phyloP scores from a whole-genome alignment of 2,888 invertebrate genomes.

The Drosophila lacicola region DNA sequence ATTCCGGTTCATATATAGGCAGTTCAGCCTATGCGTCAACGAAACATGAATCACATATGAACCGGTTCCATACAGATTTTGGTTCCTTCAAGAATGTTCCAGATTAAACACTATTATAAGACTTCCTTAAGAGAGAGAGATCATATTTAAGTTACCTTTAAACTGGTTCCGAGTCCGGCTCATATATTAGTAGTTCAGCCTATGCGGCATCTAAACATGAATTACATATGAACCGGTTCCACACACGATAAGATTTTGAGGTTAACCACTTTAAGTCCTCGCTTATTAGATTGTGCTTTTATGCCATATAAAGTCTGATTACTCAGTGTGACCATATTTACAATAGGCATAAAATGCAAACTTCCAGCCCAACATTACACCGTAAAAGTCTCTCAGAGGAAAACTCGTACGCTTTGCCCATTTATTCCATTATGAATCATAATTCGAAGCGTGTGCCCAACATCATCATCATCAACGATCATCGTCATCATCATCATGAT shows the following conservation, averaged over 20 bases:
- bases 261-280: background rate
- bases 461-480: conserved; percentile 2
- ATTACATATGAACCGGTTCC: background rate
- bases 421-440: conserved; percentile 31
- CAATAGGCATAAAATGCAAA: conserved; percentile 1
- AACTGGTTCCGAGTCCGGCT: too few relatives aligned
- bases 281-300: background rate
- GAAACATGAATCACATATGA: too few relatives aligned
- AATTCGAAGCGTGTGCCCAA: conserved; percentile 36
- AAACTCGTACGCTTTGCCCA: conserved; percentile 15
- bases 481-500: conserved; percentile 3
- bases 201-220: too few relatives aligned
- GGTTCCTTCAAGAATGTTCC: too few relatives aligned
- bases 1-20: too few relatives aligned
- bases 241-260: background rate
- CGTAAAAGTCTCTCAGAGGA: conserved; percentile 18
- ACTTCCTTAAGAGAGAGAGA: too few relatives aligned
- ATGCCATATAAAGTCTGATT: conserved; percentile 23
- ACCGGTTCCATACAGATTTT: too few relatives aligned
- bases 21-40: too few relatives aligned
- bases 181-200: too few relatives aligned
- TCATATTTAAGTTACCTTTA: too few relatives aligned
- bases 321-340: conserved; percentile 25
- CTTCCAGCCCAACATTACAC: conserved; percentile 9
- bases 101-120: too few relatives aligned